Evolutionary conservation across 2,797 vertebrate species (phyloP).

Genomic region (Rhynchonycteris naso): DNA sequence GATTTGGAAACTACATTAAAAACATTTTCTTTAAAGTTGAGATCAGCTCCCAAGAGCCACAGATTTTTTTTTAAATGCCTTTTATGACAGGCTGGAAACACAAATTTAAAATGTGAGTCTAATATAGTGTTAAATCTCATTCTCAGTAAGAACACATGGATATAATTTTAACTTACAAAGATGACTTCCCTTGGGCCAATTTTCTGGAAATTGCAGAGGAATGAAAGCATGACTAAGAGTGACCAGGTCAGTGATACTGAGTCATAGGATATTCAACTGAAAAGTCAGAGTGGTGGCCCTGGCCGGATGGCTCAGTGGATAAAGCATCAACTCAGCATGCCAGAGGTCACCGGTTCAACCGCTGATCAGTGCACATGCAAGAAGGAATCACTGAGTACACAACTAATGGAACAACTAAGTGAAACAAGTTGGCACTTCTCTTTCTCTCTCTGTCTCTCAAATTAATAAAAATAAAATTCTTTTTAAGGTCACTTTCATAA

Average conservation of each 20-base stretch:
- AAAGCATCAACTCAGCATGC: no score
- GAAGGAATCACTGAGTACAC: no score
- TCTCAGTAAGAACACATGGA: constrained; percentile 37
- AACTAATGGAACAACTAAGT: no score
- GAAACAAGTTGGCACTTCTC: no score
- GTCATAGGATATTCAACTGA: constrained; percentile 44
- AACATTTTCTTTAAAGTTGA: background rate
- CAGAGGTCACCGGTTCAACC: no score
- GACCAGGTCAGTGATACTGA: constrained; percentile 57
- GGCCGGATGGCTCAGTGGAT: no score
- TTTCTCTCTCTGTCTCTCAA: no score
- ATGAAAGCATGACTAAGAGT: constrained; percentile 57
- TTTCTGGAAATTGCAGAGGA: constrained; percentile 63
- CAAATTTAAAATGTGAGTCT: constrained; percentile 53
- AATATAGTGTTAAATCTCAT: constrained; percentile 64
- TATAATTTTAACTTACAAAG: constrained; percentile 58
- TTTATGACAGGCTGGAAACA: constrained; percentile 59
- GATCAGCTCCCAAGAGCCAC: constrained; percentile 11
- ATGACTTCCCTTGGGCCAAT: constrained; percentile 58
- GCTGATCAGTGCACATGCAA: no score
- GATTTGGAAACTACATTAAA: constrained; percentile 37
- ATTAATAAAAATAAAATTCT: no score
- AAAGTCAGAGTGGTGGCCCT: constrained; percentile 28
- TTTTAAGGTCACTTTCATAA: background rate
- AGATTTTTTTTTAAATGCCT: constrained; percentile 39